A percentile compares a stretch with the other conserved stretches of the same genome.
Conservation (phyloP, 2,797 vertebrate genomes). For the Etheostoma nigrum region DNA sequence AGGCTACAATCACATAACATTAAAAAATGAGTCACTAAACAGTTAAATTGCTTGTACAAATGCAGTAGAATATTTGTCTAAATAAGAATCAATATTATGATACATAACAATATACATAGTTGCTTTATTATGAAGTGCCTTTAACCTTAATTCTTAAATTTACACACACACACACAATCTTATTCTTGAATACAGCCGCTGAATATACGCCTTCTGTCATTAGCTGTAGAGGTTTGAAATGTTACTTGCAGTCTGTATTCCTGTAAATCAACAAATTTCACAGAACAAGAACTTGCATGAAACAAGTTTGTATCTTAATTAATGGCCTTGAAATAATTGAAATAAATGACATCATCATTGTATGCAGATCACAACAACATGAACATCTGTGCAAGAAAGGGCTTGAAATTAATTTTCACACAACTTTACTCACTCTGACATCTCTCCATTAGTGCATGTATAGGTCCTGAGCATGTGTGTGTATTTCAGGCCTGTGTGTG, state of each 20-base stretch:
- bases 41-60: background rate
- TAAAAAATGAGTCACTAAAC: background rate
- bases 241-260: background rate
- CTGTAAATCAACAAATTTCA: background rate
- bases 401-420: too few species aligned
- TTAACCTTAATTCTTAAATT: too few species aligned
- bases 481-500: too few species aligned
- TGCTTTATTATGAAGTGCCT: too few species aligned
- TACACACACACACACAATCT: too few species aligned
- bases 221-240: background rate
- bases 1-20: background rate
- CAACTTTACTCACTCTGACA: too few species aligned
- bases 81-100: background rate
- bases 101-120: background rate
- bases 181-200: too few species aligned
- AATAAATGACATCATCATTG: background rate
- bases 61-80: background rate
- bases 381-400: background rate
- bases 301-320: background rate
- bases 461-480: too few species aligned
- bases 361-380: background rate
- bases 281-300: background rate
- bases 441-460: too few species aligned
- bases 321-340: background rate
- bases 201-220: background rate